Conservation (phyloP, 2,888 invertebrate species). For the Malacosoma neustria region DNA sequence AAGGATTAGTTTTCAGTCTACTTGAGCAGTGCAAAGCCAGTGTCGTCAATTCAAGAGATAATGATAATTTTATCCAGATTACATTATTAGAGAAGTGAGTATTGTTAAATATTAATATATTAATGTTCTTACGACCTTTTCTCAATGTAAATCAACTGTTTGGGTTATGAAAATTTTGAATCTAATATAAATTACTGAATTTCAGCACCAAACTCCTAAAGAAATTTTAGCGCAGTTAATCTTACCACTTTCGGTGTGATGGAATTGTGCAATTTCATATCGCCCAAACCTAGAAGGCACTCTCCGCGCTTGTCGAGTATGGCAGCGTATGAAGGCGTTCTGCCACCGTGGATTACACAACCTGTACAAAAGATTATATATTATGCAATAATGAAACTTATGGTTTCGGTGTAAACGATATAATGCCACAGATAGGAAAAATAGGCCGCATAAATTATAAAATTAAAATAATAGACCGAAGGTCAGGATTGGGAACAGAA, state of each 20-base stretch:
- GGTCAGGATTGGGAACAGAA: not conserved
- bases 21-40: too few species aligned
- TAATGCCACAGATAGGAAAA: not conserved
- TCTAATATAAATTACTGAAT: too few species aligned
- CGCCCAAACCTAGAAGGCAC: constrained; percentile 86
- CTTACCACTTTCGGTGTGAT: constrained; percentile 80
- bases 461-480: not conserved
- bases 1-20: too few species aligned
- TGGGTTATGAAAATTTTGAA: too few species aligned
- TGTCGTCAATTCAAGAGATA: too few species aligned
- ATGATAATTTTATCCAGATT: too few species aligned
- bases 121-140: too few species aligned
- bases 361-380: constrained; percentile 22
- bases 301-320: constrained; percentile 85
- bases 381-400: not conserved
- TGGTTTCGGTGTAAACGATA: not conserved
- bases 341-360: constrained; percentile 38
- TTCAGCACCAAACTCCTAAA: too few species aligned
- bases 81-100: too few species aligned
- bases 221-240: too few species aligned
- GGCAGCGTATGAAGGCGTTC: constrained; percentile 85
- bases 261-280: constrained; percentile 85
- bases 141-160: too few species aligned
- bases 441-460: not conserved
- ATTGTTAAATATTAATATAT: too few species aligned